phyloP scores from a whole-genome alignment of 2,797 vertebrate species.

The Pipistrellus pipistrellus region DNA sequence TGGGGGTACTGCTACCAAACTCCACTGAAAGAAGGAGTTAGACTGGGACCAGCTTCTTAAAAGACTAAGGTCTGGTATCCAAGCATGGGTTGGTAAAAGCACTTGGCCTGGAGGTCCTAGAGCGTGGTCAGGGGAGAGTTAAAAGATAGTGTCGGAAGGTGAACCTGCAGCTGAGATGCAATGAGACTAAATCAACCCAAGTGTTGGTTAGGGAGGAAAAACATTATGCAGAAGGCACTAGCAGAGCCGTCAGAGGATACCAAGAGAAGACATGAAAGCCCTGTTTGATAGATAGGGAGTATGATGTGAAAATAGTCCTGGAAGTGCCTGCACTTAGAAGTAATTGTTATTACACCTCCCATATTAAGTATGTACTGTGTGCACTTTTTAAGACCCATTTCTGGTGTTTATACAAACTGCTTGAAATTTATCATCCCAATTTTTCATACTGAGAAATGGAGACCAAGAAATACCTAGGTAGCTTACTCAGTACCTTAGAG shows the following conservation, averaged over 20 bases:
- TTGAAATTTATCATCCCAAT: not conserved
- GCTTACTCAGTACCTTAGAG: not conserved
- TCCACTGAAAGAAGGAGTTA: not conserved
- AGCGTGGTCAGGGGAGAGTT: not conserved
- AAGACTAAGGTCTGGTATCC: not conserved
- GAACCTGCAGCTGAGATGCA: not conserved
- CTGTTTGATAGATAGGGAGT: not conserved
- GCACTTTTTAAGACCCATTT: not conserved
- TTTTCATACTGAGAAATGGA: not conserved
- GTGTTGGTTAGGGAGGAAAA: not conserved
- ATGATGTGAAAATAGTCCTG: not conserved
- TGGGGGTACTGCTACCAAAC: not conserved
- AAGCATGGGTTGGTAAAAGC: not conserved
- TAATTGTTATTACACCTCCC: not conserved
- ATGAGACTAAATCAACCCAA: not conserved
- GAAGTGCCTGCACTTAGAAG: not conserved
- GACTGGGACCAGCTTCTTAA: not conserved
- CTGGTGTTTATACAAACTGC: not conserved
- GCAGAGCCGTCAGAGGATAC: not conserved
- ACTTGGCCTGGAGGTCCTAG: not conserved
- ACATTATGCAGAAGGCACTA: not conserved
- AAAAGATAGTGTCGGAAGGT: not conserved
- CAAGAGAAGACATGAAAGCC: not conserved
- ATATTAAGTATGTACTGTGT: not conserved
- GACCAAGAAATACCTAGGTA: not conserved